phyloP scores from a whole-genome alignment of 2,888 invertebrate species.

The Poecilobothrus nobilitatus region DNA sequence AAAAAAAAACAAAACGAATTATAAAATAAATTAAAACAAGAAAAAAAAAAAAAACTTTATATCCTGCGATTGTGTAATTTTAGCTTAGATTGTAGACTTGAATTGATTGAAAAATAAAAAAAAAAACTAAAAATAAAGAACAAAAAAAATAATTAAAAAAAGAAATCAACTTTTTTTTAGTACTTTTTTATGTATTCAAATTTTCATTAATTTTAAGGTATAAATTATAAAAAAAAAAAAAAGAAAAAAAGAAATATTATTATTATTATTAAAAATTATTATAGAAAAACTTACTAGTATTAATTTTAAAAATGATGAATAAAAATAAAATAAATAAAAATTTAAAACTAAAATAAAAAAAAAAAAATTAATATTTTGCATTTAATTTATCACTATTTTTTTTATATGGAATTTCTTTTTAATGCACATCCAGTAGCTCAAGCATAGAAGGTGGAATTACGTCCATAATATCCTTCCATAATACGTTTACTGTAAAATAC shows the following conservation, averaged over 20 bases:
- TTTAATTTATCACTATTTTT: too few relatives aligned
- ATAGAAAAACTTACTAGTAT: constrained; percentile 2
- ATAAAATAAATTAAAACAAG: too few relatives aligned
- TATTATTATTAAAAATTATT: too few relatives aligned
- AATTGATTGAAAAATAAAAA: not conserved
- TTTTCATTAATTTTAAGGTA: not conserved
- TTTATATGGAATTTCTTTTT: too few relatives aligned
- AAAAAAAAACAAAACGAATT: not conserved
- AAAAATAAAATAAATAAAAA: not conserved
- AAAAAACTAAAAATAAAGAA: too few relatives aligned
- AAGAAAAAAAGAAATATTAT: too few relatives aligned
- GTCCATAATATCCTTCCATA: too few relatives aligned
- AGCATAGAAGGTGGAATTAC: too few relatives aligned
- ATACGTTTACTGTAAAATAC: too few relatives aligned
- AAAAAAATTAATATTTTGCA: too few relatives aligned
- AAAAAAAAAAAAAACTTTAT: not conserved
- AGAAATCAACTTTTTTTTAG: not conserved
- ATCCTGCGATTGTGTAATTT: constrained; percentile 5
- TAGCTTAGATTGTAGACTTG: constrained; percentile 4
- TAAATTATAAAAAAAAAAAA: not conserved
- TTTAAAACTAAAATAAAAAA: not conserved
- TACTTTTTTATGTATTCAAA: constrained; percentile 6
- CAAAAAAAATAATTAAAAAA: too few relatives aligned
- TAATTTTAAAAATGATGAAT: not conserved
- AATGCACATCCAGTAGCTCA: too few relatives aligned